Percentiles rank a stretch among this genome's conserved stretches.
Evolutionary conservation across 2,888 invertebrate genomes (phyloP).

Genomic region (Acleris emargana): DNA sequence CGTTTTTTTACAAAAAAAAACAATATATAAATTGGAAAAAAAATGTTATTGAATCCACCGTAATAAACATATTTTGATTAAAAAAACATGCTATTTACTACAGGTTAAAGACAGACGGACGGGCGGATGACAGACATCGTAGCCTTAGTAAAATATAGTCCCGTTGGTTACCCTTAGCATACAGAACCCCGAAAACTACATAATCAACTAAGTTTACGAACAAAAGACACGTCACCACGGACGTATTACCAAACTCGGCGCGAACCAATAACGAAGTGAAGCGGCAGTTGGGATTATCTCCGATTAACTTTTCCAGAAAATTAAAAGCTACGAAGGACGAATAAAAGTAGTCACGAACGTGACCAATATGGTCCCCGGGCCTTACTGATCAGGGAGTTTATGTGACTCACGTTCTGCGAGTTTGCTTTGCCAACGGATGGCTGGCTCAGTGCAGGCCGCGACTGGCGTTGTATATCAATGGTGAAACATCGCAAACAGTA

Average conservation of each 20-base stretch:
- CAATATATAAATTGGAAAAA: too few relatives aligned
- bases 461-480: slow-evolving; percentile 40
- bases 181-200: not conserved
- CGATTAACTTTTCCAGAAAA: slow-evolving; percentile 70
- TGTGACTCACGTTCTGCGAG: slow-evolving; percentile 74
- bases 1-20: too few relatives aligned
- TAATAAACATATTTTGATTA: too few relatives aligned
- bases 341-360: slow-evolving; percentile 76
- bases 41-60: too few relatives aligned
- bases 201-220: not conserved
- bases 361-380: slow-evolving; percentile 76
- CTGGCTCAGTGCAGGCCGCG: slow-evolving; percentile 62
- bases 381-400: slow-evolving; percentile 61
- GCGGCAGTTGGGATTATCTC: slow-evolving; percentile 58
- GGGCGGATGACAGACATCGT: too few relatives aligned
- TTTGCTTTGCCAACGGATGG: slow-evolving; percentile 76
- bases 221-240: not conserved
- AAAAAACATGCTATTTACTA: too few relatives aligned
- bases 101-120: too few relatives aligned
- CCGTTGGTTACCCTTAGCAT: too few relatives aligned
- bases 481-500: slow-evolving; percentile 16
- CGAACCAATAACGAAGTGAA: slow-evolving; percentile 61
- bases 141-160: too few relatives aligned
- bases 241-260: slow-evolving; percentile 41
- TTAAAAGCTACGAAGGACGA: slow-evolving; percentile 73